Conservation (phyloP, 2,888 invertebrate genomes). For the Trichopria drosophilae region DNA sequence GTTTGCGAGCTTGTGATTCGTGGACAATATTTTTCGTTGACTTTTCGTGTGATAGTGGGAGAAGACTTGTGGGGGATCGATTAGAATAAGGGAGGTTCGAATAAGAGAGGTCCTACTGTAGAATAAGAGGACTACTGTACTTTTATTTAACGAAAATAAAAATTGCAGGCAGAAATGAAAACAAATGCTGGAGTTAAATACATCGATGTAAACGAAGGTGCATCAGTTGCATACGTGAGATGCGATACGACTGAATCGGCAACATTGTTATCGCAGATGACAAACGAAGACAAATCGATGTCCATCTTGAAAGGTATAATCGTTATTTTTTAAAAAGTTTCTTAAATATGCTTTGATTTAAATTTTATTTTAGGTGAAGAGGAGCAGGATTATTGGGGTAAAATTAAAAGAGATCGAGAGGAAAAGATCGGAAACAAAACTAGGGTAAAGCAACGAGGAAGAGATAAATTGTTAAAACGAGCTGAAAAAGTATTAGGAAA, state of each 20-base stretch:
- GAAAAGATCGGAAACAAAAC: constrained; percentile 60
- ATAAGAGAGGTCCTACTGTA: no score
- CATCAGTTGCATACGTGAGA: constrained; percentile 69
- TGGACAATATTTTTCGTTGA: no score
- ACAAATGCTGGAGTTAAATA: constrained; percentile 71
- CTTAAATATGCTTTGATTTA: neutral
- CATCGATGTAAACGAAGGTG: constrained; percentile 77
- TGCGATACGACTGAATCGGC: constrained; percentile 64
- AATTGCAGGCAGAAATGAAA: constrained; percentile 65
- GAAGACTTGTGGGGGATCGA: no score
- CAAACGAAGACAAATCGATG: constrained; percentile 49
- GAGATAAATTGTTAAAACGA: constrained; percentile 64
- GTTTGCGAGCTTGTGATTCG: no score
- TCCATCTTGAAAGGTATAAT: constrained; percentile 56
- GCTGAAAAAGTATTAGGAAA: constrained; percentile 71
- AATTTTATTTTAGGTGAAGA: constrained; percentile 63
- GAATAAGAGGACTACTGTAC: no score
- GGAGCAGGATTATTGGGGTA: constrained; percentile 80
- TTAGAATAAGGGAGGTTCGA: no score
- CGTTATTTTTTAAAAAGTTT: constrained; percentile 4
- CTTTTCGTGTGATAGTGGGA: no score
- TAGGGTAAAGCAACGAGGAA: constrained; percentile 63
- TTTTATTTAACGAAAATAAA: constrained; percentile 8
- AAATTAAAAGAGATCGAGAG: constrained; percentile 68
- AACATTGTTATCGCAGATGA: constrained; percentile 52